Evolutionary conservation across 2,888 invertebrate genomes (phyloP).

Genomic region (Harpagoxenus sublaevis): DNA sequence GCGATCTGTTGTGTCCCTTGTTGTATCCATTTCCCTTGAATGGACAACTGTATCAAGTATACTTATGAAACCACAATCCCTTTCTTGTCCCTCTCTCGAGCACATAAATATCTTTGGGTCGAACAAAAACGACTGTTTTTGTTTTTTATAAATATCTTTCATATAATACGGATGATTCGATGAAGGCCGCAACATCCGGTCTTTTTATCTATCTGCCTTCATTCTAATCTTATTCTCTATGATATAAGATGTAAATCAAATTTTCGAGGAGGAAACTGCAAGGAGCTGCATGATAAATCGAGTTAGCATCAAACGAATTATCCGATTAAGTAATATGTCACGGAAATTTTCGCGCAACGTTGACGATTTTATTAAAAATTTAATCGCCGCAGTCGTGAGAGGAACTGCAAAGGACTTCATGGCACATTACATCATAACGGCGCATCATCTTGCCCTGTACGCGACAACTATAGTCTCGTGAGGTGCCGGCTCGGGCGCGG

Average conservation of each 20-base stretch:
- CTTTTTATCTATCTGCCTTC: not conserved
- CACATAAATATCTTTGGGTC: not conserved
- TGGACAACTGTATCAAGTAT: not conserved
- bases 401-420: not conserved
- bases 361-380: slow-evolving; percentile 9
- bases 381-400: not conserved
- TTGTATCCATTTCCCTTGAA: not conserved
- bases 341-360: not conserved
- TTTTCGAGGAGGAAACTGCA: not conserved
- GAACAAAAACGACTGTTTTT: no score
- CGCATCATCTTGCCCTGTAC: not conserved
- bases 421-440: not conserved
- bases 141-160: not conserved
- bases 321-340: not conserved
- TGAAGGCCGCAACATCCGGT: not conserved
- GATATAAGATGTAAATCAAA: not conserved
- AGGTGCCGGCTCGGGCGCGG: not conserved
- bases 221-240: not conserved
- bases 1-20: not conserved
- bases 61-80: not conserved
- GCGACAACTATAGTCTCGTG: not conserved
- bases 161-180: not conserved
- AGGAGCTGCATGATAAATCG: not conserved
- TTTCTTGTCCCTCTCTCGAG: not conserved
- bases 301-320: not conserved